Evolutionary conservation across 2,888 invertebrate genomes (phyloP).

Genomic region (Megamerina dolium): DNA sequence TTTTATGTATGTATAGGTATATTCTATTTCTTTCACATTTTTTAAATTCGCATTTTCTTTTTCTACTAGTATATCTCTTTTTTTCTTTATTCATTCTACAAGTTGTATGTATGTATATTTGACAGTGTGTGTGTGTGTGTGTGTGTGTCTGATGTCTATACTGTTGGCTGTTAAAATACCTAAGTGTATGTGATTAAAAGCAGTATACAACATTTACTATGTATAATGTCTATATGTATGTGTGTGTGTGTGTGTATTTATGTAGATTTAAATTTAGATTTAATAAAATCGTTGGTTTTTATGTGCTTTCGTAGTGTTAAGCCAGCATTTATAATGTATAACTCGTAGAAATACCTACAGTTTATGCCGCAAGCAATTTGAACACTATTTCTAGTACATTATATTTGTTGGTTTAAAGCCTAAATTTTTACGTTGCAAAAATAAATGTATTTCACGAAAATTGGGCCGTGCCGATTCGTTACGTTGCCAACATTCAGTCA

Average conservation of each 20-base stretch:
- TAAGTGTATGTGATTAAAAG: too few species aligned
- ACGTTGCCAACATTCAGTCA: constrained; percentile 82
- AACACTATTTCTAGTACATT: background rate
- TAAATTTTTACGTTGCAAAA: constrained; percentile 72
- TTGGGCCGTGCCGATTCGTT: constrained; percentile 70
- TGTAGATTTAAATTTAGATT: background rate
- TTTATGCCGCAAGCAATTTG: too few species aligned
- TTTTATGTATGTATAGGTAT: too few species aligned
- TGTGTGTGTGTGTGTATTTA: constrained; percentile 5
- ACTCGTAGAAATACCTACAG: too few species aligned
- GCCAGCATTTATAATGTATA: too few species aligned
- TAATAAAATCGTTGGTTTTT: constrained; percentile 20
- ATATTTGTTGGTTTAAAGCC: constrained; percentile 48
- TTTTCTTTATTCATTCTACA: constrained; percentile 8
- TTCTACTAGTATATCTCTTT: too few species aligned
- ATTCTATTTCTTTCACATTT: too few species aligned
- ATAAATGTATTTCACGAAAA: constrained; percentile 79
- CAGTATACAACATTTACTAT: too few species aligned
- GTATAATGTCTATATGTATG: background rate
- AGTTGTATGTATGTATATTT: constrained; percentile 7
- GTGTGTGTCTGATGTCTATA: too few species aligned
- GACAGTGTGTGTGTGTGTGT: constrained; percentile 1
- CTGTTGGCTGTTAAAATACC: too few species aligned
- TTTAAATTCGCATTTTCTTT: too few species aligned
- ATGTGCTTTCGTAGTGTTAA: too few species aligned